Percentiles rank a stretch among this genome's conserved stretches.
Evolutionary conservation across 1,140 invertebrate species (phyloP).

Genomic region (Andricus grossulariae): DNA sequence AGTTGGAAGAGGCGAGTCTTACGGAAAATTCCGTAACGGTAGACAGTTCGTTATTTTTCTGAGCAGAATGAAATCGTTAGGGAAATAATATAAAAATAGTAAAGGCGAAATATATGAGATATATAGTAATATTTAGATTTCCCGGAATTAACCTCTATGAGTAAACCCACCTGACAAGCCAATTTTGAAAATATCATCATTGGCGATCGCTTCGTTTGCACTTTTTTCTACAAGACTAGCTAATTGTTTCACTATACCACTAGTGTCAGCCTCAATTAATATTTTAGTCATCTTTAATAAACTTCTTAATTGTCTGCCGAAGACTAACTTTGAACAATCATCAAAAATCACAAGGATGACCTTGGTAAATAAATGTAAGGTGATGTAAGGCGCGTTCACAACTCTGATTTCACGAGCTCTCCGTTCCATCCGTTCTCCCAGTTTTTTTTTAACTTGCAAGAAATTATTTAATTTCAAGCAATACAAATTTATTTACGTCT

Average conservation of each 20-base stretch:
- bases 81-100: too few species aligned
- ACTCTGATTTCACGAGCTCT: background rate
- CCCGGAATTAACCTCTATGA: background rate
- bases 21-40: too few species aligned
- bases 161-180: conserved; percentile 81
- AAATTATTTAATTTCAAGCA: too few species aligned
- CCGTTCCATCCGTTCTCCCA: too few species aligned
- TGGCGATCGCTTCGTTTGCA: conserved; percentile 76
- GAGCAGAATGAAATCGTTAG: too few species aligned
- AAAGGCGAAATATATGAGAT: too few species aligned
- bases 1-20: too few species aligned
- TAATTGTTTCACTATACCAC: conserved; percentile 60
- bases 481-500: too few species aligned
- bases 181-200: conserved; percentile 79
- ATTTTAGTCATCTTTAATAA: conserved; percentile 54
- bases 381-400: background rate
- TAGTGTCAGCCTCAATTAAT: conserved; percentile 56
- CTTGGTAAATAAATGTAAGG: background rate
- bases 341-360: conserved; percentile 25
- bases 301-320: conserved; percentile 26
- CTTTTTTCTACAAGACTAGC: conserved; percentile 67
- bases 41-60: too few species aligned
- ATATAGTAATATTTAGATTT: background rate
- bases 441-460: too few species aligned
- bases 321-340: background rate